Evolutionary conservation across 2,888 invertebrate genomes (phyloP).

Genomic region (Heteromurus nitidus): DNA sequence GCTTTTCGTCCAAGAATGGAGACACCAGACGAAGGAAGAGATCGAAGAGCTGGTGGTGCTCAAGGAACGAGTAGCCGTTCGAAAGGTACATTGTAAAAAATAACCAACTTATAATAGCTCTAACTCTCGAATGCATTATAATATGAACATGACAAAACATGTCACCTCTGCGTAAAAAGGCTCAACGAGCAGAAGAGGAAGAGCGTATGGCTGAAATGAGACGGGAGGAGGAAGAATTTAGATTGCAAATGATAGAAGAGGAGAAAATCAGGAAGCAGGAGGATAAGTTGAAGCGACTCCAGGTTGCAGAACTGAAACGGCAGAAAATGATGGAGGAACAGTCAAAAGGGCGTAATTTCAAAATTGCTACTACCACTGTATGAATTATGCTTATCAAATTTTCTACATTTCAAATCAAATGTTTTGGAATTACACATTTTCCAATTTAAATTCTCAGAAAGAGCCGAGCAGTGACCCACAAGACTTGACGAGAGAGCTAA

Average conservation of each 20-base stretch:
- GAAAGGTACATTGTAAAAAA: too few species aligned
- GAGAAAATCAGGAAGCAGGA: slow-evolving; percentile 54
- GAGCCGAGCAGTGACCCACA: slow-evolving; percentile 22
- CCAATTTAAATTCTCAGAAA: too few species aligned
- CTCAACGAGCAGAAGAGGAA: slow-evolving; percentile 56
- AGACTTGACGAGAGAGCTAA: slow-evolving; percentile 17
- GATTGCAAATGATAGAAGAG: slow-evolving; percentile 40
- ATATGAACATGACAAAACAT: neutral
- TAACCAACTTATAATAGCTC: neutral
- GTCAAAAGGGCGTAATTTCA: slow-evolving; percentile 46
- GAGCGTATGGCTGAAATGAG: slow-evolving; percentile 41
- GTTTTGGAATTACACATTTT: neutral
- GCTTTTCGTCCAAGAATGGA: slow-evolving; percentile 61
- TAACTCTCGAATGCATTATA: too few species aligned
- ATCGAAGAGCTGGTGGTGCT: slow-evolving; percentile 42
- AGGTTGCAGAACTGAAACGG: slow-evolving; percentile 51
- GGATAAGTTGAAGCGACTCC: slow-evolving; percentile 51
- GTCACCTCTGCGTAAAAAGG: neutral
- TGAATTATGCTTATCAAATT: neutral
- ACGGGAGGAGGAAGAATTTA: slow-evolving; percentile 45
- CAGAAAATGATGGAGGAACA: slow-evolving; percentile 60
- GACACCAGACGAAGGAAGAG: slow-evolving; percentile 42
- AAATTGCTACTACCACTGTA: slow-evolving; percentile 19
- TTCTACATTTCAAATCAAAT: neutral
- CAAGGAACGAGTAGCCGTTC: slow-evolving; percentile 40